Percentiles rank a stretch among this genome's conserved stretches.
Conservation (phyloP, 1,140 invertebrate genomes). For the Aphidius ervi region DNA sequence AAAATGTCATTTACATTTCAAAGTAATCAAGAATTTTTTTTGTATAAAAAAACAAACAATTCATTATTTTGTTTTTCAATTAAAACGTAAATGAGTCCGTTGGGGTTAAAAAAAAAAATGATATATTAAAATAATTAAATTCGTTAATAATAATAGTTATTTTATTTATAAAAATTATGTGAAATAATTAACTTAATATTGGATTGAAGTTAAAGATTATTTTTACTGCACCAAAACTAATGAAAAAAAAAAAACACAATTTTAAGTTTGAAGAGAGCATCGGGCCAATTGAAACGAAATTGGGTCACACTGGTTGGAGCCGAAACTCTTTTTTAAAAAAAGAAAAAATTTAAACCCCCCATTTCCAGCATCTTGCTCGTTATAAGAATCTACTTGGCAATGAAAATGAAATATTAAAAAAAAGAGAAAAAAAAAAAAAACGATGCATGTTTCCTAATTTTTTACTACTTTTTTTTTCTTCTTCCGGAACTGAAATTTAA, state of each 20-base stretch:
- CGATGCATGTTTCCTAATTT: neutral
- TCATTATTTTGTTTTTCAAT: no score
- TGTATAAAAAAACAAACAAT: no score
- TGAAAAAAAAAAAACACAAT: no score
- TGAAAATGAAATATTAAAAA: neutral
- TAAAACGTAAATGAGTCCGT: no score
- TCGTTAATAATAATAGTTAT: no score
- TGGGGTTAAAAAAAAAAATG: no score
- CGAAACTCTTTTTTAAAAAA: neutral
- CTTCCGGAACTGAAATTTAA: neutral
- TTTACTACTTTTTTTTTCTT: neutral
- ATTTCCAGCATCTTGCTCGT: neutral
- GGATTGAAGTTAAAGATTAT: neutral
- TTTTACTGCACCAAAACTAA: slow-evolving; percentile 5
- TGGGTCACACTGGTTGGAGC: slow-evolving; percentile 14
- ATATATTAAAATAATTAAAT: no score
- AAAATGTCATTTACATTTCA: no score
- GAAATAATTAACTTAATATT: no score
- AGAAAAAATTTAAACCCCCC: slow-evolving; percentile 16
- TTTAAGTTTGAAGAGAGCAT: neutral
- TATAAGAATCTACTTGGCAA: slow-evolving; percentile 16
- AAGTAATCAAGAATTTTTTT: no score
- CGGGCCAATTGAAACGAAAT: slow-evolving; percentile 22
- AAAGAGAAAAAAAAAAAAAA: neutral
- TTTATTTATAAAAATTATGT: no score